phyloP scores from a whole-genome alignment of 2,797 vertebrate species.

The Aselliscus stoliczkanus region DNA sequence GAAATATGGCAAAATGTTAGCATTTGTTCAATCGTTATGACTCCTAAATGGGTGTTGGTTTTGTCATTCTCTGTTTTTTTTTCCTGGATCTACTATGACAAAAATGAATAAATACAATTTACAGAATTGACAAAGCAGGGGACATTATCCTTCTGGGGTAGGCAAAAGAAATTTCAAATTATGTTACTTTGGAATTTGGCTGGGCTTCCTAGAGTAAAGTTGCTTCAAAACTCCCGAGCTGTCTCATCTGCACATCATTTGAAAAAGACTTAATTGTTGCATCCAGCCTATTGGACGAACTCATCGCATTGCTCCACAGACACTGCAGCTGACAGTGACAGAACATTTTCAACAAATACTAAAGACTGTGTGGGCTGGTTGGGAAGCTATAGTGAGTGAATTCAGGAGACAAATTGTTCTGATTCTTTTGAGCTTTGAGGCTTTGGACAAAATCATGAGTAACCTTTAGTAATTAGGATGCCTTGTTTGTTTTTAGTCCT shows the following conservation, averaged over 20 bases:
- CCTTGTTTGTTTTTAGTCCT: constrained; percentile 79
- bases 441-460: constrained; percentile 77
- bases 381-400: constrained; percentile 38
- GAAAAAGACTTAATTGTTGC: neutral
- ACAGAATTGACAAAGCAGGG: neutral
- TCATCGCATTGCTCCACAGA: neutral
- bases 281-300: neutral
- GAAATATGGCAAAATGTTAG: neutral
- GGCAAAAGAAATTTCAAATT: neutral
- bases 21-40: neutral
- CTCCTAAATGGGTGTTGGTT: neutral
- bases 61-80: neutral
- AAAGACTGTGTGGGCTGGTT: neutral
- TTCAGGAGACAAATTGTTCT: constrained; percentile 78
- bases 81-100: neutral
- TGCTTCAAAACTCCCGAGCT: neutral
- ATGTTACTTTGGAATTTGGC: neutral
- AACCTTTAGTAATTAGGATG: constrained; percentile 79
- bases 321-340: neutral
- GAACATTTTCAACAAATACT: neutral
- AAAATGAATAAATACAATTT: neutral
- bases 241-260: constrained; percentile 17
- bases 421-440: constrained; percentile 75
- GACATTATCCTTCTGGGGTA: neutral
- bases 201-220: neutral